phyloP scores from a whole-genome alignment of 2,113 vertebrate species.

The Petroica traversi region DNA sequence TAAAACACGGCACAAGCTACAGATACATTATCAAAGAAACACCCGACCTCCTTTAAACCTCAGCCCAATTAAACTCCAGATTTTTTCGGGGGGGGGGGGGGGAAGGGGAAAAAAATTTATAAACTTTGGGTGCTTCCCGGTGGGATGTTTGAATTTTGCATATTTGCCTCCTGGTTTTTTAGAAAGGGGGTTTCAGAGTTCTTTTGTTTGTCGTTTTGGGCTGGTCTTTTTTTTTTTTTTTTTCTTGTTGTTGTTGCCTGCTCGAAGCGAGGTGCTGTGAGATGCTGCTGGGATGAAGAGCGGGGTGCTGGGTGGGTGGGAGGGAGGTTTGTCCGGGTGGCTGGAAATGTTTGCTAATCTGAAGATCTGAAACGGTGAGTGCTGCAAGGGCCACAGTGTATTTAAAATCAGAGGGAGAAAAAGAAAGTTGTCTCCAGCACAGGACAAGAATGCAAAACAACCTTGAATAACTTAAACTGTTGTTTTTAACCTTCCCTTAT shows the following conservation, averaged over 20 bases:
- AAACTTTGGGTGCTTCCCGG: not conserved
- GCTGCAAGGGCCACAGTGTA: constrained; percentile 41
- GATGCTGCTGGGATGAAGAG: not conserved
- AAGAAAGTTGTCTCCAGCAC: constrained; percentile 66
- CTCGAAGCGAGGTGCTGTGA: not conserved
- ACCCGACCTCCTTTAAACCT: not conserved
- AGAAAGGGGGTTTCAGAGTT: not conserved
- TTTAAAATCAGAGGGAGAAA: constrained; percentile 47
- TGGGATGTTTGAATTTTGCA: not conserved
- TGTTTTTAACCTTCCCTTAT: constrained; percentile 85
- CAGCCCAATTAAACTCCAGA: not conserved
- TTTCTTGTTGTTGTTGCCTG: not conserved
- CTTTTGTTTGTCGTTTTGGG: constrained; percentile 21
- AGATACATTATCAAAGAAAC: constrained; percentile 52
- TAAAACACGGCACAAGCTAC: constrained; percentile 40
- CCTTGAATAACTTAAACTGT: constrained; percentile 90
- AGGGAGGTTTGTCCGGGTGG: not conserved
- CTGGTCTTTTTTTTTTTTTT: not conserved
- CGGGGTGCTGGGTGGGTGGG: not conserved
- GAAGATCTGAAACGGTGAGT: constrained; percentile 38
- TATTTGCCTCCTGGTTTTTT: not conserved
- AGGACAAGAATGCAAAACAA: constrained; percentile 87
- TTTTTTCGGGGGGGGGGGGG: accelerated
- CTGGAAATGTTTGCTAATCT: constrained; percentile 40
- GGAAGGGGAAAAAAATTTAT: accelerated